Conservation (phyloP, 2,113 vertebrate genomes). For the human region DNA sequence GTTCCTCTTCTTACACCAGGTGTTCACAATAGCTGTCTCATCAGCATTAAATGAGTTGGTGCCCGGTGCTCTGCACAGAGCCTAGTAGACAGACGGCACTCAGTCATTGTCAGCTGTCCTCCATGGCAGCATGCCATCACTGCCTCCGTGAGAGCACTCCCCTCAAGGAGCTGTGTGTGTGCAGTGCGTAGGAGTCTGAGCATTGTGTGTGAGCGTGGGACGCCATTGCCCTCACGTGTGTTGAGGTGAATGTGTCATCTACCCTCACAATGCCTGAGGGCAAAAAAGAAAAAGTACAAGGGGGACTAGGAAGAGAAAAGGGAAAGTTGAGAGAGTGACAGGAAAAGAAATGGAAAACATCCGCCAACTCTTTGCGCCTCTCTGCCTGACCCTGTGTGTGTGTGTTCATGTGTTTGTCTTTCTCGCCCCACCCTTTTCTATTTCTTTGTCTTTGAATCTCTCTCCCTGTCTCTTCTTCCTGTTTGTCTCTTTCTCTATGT, state of each 20-base stretch:
- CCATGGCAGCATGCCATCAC: rapidly evolving
- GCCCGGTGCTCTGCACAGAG: not conserved
- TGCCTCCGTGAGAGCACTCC: too few relatives aligned
- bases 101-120: too few relatives aligned
- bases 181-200: rapidly evolving
- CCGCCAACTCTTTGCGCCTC: rapidly evolving
- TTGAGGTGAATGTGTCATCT: not conserved
- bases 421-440: too few relatives aligned
- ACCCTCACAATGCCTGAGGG: not conserved
- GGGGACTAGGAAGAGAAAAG: not conserved
- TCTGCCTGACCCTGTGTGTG: not conserved
- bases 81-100: not conserved
- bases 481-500: not conserved
- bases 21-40: not conserved
- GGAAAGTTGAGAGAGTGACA: not conserved
- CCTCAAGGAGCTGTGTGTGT: rapidly evolving
- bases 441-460: not conserved
- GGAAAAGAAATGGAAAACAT: not conserved
- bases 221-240: rapidly evolving
- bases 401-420: not conserved
- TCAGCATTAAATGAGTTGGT: not conserved
- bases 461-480: not conserved
- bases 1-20: not conserved
- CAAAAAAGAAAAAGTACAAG: not conserved
- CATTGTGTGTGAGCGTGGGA: rapidly evolving